These are phyloP conservation scores for Takifugu rubripes DNA, from an alignment of 2,797 vertebrate genomes.

Conservation along the genomic window DNA sequence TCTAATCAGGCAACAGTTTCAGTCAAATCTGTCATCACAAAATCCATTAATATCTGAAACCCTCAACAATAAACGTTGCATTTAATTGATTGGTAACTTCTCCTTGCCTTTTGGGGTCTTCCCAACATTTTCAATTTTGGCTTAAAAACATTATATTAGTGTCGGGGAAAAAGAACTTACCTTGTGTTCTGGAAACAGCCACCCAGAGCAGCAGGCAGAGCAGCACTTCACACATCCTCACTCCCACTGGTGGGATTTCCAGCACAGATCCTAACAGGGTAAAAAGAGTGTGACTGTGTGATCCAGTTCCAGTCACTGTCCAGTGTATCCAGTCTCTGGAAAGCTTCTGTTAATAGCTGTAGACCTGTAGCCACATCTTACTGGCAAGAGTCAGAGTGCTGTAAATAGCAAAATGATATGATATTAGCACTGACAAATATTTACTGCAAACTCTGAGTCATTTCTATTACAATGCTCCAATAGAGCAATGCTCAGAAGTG, in stretches of 20 bases:
- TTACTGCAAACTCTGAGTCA: neutral
- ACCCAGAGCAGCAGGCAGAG: slow-evolving; percentile 61
- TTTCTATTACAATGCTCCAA: slow-evolving; percentile 14
- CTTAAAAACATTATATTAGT: neutral
- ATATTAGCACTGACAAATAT: slow-evolving; percentile 24
- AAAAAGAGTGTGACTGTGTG: neutral
- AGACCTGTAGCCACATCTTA: slow-evolving; percentile 34
- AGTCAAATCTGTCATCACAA: too few species aligned
- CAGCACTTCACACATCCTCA: slow-evolving; percentile 56
- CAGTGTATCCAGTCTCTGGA: slow-evolving; percentile 28
- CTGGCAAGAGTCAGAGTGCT: slow-evolving; percentile 19
- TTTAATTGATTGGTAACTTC: neutral
- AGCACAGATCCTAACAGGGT: neutral
- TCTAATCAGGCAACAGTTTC: too few species aligned
- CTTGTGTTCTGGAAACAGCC: slow-evolving; percentile 42
- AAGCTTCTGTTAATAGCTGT: slow-evolving; percentile 30
- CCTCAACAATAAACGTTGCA: too few species aligned
- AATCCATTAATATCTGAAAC: too few species aligned
- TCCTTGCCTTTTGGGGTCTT: neutral
- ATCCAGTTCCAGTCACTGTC: slow-evolving; percentile 12
- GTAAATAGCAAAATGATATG: slow-evolving; percentile 17
- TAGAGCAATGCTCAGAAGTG: neutral
- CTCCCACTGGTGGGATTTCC: slow-evolving; percentile 27
- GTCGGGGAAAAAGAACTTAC: slow-evolving; percentile 18
- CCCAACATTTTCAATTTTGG: neutral